phyloP scores from a whole-genome alignment of 2,888 invertebrate species.

The Cataglyphis altisquamis region DNA sequence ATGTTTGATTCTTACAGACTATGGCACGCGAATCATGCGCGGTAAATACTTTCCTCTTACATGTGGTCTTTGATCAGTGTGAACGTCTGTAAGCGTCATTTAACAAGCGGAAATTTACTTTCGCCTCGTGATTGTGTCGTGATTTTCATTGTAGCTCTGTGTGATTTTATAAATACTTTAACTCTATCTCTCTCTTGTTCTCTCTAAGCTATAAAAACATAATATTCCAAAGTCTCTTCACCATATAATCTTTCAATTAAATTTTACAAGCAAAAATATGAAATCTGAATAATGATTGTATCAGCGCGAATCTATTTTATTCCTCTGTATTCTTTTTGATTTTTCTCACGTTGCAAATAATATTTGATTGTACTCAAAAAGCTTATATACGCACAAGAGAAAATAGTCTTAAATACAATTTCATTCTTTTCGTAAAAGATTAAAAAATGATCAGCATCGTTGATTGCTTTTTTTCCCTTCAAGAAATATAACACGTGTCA shows the following conservation, averaged over 20 bases:
- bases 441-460: not conserved
- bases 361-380: not conserved
- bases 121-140: conserved; percentile 9
- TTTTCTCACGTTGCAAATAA: not conserved
- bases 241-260: not conserved
- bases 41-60: conserved; percentile 53
- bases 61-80: conserved; percentile 26
- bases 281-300: conserved; percentile 14
- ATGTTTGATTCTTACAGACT: conserved; percentile 44
- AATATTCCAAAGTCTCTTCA: conserved; percentile 13
- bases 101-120: conserved; percentile 9
- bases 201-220: not conserved
- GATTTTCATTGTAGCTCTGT: conserved; percentile 2
- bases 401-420: not conserved
- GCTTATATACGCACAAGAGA: not conserved
- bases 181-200: not conserved
- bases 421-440: not conserved
- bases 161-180: not conserved
- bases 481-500: not conserved
- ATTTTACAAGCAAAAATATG: not conserved
- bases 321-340: not conserved
- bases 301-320: not conserved
- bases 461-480: not conserved
- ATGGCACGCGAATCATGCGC: conserved; percentile 14
- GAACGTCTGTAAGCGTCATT: conserved; percentile 32